Evolutionary conservation across 2,113 vertebrate genomes (phyloP), one percentile per base, ranked within the genome.

Genomic region (Sylvilagus bachmani): DNA sequence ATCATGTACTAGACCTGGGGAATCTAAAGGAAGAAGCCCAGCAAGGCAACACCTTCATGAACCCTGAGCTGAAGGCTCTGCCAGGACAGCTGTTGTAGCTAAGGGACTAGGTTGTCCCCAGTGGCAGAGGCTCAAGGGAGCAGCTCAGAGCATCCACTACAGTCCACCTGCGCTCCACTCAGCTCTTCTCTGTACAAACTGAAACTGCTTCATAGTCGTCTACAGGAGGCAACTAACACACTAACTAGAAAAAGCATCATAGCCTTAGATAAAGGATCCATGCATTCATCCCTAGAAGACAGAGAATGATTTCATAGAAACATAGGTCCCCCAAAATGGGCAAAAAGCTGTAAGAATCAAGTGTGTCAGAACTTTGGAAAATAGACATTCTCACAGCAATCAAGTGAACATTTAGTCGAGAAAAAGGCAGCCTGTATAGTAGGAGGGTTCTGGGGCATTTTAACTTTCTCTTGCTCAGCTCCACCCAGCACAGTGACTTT

Each of bases 261-360:
- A 22, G 17, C 19, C 25, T 67, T 67, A 84, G 44, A 24, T 70
- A 78, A 67, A 91, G 38, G 49, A 84, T 14, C 12, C 44, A 91
- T 14, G 44, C 33, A 44, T 85, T 12, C 29, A 84, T 24, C 33
- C 49, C 9, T 70, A 73, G 58, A 81, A 95, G 27, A 55, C 55
- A 51, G 27, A 92, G 66, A 85, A 51, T 49, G 66, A 93, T n/a
- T 53, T 36, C 71, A 70, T 78, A 66, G 66, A 89, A 93, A 74
- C 22, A 69, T 27, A 2, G 44, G 17, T 44, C 24, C 49, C 17
- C n/a, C 8, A 31, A 79, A 61, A 27, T 0, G 24, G 55, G 8
- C 31, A 49, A 75, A 44, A 86, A 33, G 9, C 10, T 61, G 13
- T 82, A 10, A 58, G 27, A 44, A 74, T 82, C 58, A 66, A 31